Percentiles rank a stretch among this genome's conserved stretches.
These are phyloP conservation scores for Silvanus unidentatus DNA, from an alignment of 2,888 invertebrate species.

Conservation along the genomic window DNA sequence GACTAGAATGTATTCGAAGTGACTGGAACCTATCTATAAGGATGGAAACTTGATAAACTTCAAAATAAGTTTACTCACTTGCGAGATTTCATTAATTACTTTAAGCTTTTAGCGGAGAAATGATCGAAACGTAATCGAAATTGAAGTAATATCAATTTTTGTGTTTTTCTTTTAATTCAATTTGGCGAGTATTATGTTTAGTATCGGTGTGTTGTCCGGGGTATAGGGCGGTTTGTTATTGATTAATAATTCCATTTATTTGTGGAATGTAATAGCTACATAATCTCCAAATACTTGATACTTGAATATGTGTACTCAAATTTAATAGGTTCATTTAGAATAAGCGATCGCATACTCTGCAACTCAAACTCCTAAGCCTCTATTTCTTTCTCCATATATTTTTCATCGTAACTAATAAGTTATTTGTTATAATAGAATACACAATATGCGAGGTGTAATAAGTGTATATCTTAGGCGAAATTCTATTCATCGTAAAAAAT, in stretches of 20 bases:
- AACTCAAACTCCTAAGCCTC: too few relatives aligned
- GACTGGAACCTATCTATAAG: constrained; percentile 15
- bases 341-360: too few relatives aligned
- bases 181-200: not conserved
- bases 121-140: too few relatives aligned
- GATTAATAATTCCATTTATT: constrained; percentile 1
- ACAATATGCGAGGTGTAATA: too few relatives aligned
- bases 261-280: not conserved
- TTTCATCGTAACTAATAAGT: too few relatives aligned
- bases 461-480: too few relatives aligned
- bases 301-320: too few relatives aligned
- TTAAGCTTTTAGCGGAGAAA: not conserved
- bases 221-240: not conserved
- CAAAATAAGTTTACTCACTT: constrained; percentile 22
- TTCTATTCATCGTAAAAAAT: too few relatives aligned
- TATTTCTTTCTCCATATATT: too few relatives aligned
- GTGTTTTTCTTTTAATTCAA: not conserved
- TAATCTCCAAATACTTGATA: too few relatives aligned
- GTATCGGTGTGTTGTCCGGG: not conserved
- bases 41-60: constrained; percentile 21
- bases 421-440: too few relatives aligned
- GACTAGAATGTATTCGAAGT: constrained; percentile 26
- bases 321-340: too few relatives aligned
- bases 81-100: constrained; percentile 24
- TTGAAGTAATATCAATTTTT: not conserved